Evolutionary conservation across 2,113 vertebrate genomes (phyloP), one percentile per base, ranked within the genome.

Genomic region (Larimichthys polyactis): DNA sequence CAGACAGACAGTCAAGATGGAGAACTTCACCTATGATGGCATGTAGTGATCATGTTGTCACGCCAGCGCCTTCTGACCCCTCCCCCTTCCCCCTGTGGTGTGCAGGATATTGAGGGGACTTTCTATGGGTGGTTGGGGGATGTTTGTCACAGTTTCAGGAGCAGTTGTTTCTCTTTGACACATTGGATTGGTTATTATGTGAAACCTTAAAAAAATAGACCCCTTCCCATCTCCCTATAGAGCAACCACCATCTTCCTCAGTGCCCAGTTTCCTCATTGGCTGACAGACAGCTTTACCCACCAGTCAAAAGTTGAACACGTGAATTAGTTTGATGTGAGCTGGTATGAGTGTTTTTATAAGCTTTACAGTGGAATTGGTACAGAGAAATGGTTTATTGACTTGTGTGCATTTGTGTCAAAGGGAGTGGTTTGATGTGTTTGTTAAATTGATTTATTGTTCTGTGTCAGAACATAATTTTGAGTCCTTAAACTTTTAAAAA

Each of bases 1-100:
- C 89, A 94, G 94, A 91, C 95, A 96, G 91, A 95, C 95, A 27
- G 95, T 96, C 87, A 96, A 96, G 91, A 96, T 96, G 95, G 95
- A 95, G 84, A 96, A 94, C 92, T 96, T 95, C 92, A 91, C 87
- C 75, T 96, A 95, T 48, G 95, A 96, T 73, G 95, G 94, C 93
- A 93, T 96, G 91, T 96, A 96, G 92, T 86, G 85, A 84, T 87
- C 79, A 80, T 59, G 83, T 87, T 83, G 87, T 93, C 93, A 88
- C 87, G 60, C 86, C 89, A 88, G 91, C 91, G 90, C 92, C 91
- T 93, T 93, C 93, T 90, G 74, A 70, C 75, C 71, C 67, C 32
- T 67, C 32, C 32, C 67, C 32, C 36, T 40, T 40, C 54, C 49
- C 78, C 90, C 62, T 62, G 72, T 87, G 82, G 90, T 89, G 89